phyloP scores from a whole-genome alignment of 2,113 vertebrate species.

The Aptenodytes forsteri region DNA sequence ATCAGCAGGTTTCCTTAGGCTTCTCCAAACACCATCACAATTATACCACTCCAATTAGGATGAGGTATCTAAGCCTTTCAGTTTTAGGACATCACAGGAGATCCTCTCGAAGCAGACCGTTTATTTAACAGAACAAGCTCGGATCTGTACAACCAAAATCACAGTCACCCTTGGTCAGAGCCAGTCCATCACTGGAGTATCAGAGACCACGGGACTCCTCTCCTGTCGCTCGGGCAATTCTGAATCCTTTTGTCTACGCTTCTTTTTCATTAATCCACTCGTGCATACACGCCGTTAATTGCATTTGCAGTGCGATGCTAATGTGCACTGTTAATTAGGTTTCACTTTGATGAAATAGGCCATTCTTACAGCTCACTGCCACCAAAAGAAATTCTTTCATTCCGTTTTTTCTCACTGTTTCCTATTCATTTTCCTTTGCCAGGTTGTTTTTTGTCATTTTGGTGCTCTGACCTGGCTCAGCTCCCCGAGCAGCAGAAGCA shows the following conservation, averaged over 20 bases:
- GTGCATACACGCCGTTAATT: constrained; percentile 23
- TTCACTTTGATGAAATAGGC: constrained; percentile 42
- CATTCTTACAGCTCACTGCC: constrained; percentile 42
- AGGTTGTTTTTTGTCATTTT: constrained; percentile 15
- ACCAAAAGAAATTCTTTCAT: constrained; percentile 22
- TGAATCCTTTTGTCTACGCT: constrained; percentile 1
- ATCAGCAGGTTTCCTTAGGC: not conserved
- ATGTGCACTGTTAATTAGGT: constrained; percentile 41
- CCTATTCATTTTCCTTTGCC: constrained; percentile 3
- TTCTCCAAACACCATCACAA: not conserved
- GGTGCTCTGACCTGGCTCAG: not conserved
- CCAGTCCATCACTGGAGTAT: constrained; percentile 6
- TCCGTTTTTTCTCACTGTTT: not conserved
- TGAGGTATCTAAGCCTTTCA: constrained; percentile 6
- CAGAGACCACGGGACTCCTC: not conserved
- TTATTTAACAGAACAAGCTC: not conserved
- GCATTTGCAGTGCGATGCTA: not conserved
- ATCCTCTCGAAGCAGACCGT: not conserved
- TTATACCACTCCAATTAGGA: not conserved
- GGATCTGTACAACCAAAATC: not conserved
- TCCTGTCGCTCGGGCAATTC: not conserved
- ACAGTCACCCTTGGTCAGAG: not conserved
- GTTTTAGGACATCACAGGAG: not conserved
- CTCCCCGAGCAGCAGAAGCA: not conserved
- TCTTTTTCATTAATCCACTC: constrained; percentile 15